Base-by-base conservation (phyloP, 2,113 vertebrate species). In the Kryptolebias marmoratus region DNA sequence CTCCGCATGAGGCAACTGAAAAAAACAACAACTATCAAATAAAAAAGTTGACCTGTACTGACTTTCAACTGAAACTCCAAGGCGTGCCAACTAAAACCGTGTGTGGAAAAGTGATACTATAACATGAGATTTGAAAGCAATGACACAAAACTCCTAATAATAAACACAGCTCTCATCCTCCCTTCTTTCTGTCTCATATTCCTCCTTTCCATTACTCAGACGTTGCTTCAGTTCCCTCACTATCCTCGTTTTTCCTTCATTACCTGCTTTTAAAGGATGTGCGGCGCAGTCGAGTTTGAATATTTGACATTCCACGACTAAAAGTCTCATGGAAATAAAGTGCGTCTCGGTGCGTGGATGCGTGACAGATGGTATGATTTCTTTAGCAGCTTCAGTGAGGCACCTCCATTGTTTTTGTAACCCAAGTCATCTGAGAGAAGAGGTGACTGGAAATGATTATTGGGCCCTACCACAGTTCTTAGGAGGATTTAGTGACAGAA, bases 361-460 rank as follows among this genome's bases (percentile, higher is more conserved):
- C 53, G 31, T 45, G 28, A 57, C 57, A 60, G 61, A 44, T 70
- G 66, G 56, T 78, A 54, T 54, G 70, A 47, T 74, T 76, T 67
- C 68, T 63, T 44, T 8, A 56, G 47, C 59, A 64, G 68, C 68
- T 73, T 53, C 56, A 68, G 44, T 31, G 70, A 83, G 45, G 73
- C 69, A 62, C 68, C 22, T 75, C 53, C 11, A 68, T 57, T 84
- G 62, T 82, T 87, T 77, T 73, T 74, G 75, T 80, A 88, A 87
- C 59, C 7, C 32, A 74, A 85, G 80, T 82, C 71, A 60, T 78
- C 69, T 58, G 50, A 80, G 79, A 82, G 71, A 42, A 50, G 64
- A 71, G 12, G 65, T 36, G 55, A 80, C 77, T 87, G 82, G 82
- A 84, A 89, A 68, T 73, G 58, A 89, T 89, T 88, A 84, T 53